Conservation (phyloP, 1,140 invertebrate species). For the Anoplolepis gracilipes region DNA sequence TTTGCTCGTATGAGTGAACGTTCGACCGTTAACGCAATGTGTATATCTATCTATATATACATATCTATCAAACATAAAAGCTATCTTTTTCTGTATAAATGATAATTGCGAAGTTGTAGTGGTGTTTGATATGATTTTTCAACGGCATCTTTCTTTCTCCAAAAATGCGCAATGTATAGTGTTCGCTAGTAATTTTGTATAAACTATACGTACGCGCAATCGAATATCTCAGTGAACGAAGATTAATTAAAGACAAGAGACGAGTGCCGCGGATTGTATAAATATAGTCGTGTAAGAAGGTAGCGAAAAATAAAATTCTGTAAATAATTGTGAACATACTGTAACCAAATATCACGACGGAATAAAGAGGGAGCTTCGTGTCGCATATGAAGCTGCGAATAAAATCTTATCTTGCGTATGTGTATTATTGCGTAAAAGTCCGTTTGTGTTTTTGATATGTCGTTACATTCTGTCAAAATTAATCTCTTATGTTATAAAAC, state of each 20-base stretch:
- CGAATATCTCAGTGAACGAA: neutral
- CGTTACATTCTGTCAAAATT: neutral
- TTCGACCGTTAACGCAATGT: conserved; percentile 19
- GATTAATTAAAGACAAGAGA: conserved; percentile 5
- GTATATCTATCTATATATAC: too few species aligned
- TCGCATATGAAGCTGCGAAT: conserved; percentile 64
- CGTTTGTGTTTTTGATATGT: neutral
- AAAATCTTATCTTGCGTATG: conserved; percentile 16
- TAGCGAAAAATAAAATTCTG: conserved; percentile 56
- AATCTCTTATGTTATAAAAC: neutral
- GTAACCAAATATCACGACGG: conserved; percentile 65
- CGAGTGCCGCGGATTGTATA: conserved; percentile 55
- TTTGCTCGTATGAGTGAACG: neutral
- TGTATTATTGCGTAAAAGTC: neutral
- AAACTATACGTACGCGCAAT: conserved; percentile 40
- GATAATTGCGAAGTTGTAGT: conserved; percentile 30
- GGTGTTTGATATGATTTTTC: conserved; percentile 21
- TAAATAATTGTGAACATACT: conserved; percentile 73
- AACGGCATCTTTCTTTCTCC: conserved; percentile 7
- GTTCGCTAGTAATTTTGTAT: conserved; percentile 50
- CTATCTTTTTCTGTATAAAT: conserved; percentile 49
- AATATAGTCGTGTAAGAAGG: conserved; percentile 52
- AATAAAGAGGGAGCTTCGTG: conserved; percentile 71
- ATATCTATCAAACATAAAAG: conserved; percentile 27
- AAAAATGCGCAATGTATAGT: conserved; percentile 29